These are phyloP conservation scores for Pheucticus melanocephalus DNA, from an alignment of 2,113 vertebrate species.

Conservation along the genomic window DNA sequence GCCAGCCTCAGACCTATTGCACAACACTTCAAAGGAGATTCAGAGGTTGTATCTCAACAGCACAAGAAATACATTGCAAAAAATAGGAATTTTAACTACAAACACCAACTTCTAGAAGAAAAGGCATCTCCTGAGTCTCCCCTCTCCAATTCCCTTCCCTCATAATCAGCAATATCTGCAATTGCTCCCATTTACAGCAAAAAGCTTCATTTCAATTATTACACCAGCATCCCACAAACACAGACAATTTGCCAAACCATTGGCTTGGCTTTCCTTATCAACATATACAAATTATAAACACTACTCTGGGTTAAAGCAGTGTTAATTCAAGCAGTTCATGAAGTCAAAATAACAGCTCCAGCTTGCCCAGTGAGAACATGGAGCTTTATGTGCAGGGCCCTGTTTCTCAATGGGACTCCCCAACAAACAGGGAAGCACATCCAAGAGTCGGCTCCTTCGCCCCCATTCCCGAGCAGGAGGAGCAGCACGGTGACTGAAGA, in stretches of 20 bases:
- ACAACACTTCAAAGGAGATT: neutral
- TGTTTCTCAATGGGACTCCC: fast-evolving
- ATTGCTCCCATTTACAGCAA: neutral
- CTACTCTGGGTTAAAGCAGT: neutral
- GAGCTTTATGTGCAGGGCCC: fast-evolving
- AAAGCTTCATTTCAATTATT: neutral
- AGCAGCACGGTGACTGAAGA: neutral
- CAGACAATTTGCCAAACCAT: neutral
- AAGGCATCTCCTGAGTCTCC: neutral
- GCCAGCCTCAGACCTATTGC: neutral
- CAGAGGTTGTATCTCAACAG: neutral
- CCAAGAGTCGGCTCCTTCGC: neutral
- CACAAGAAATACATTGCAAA: neutral
- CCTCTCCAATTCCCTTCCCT: neutral
- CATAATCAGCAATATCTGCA: neutral
- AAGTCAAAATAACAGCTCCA: neutral
- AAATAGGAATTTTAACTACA: neutral
- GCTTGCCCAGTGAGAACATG: neutral
- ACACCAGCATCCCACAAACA: neutral
- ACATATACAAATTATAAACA: fast-evolving
- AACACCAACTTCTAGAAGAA: neutral
- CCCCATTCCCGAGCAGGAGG: neutral
- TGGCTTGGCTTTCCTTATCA: neutral
- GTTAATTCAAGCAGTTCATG: neutral
- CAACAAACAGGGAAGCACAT: neutral